A percentile compares a stretch with the other conserved stretches of the same genome.
phyloP scores from a whole-genome alignment of 2,113 vertebrate genomes.

The western clawed frog (Xenopus tropicalis) region UCB_Xtro_10.0 CM004446.2:119519001-119519500 shows the following conservation, averaged over 20 bases:
- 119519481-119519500: too few relatives aligned
- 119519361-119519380: constrained; percentile 81
- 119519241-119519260: constrained; percentile 94
- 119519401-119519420: constrained; percentile 92
- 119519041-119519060: too few relatives aligned
- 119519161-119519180: not conserved
- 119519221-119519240: constrained; percentile 96
- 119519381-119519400: constrained; percentile 94
- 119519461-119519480: too few relatives aligned
- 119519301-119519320: constrained; percentile 85
- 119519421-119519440: not conserved
- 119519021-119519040: too few relatives aligned
- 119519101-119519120: too few relatives aligned
- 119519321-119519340: constrained; percentile 89
- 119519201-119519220: constrained; percentile 95
- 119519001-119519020: too few relatives aligned
- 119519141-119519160: too few relatives aligned
- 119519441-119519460: not conserved
- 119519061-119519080: too few relatives aligned
- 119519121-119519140: too few relatives aligned
- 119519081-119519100: too few relatives aligned
- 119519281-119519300: constrained; percentile 89
- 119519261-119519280: constrained; percentile 93
- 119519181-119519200: constrained; percentile 72
- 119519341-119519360: constrained; percentile 88